These are phyloP conservation scores for Tortrix viridana DNA, from an alignment of 2,888 invertebrate genomes.

Conservation along the genomic window DNA sequence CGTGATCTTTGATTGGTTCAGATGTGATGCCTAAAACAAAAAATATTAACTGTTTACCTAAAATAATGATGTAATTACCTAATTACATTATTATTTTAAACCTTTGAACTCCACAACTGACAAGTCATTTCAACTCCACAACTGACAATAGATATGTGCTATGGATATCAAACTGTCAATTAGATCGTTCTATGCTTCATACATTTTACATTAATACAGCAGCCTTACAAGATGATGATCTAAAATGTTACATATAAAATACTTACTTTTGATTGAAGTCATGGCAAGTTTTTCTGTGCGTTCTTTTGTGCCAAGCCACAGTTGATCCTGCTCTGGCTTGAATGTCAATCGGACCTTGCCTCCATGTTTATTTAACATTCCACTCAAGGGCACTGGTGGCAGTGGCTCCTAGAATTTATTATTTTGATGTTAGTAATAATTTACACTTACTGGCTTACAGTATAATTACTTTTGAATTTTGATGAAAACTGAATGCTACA, in stretches of 20 bases:
- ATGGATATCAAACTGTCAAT: no score
- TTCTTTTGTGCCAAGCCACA: conserved; percentile 97
- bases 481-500: no score
- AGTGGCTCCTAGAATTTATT: conserved; percentile 86
- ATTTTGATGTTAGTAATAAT: no score
- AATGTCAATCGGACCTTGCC: conserved; percentile 96
- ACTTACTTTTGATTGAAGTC: conserved; percentile 93
- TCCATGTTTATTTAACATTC: conserved; percentile 95
- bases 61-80: background rate
- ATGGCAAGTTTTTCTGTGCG: conserved; percentile 96
- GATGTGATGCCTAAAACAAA: conserved; percentile 78
- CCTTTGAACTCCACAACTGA: no score
- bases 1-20: conserved; percentile 94
- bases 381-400: conserved; percentile 91
- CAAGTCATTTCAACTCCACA: no score
- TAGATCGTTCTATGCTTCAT: no score
- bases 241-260: background rate
- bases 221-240: no score
- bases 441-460: no score
- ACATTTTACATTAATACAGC: no score
- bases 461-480: no score
- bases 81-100: background rate
- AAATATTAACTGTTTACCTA: background rate
- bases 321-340: conserved; percentile 94
- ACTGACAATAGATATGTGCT: no score